phyloP scores from a whole-genome alignment of 2,113 vertebrate genomes.

The Melospiza georgiana region DNA sequence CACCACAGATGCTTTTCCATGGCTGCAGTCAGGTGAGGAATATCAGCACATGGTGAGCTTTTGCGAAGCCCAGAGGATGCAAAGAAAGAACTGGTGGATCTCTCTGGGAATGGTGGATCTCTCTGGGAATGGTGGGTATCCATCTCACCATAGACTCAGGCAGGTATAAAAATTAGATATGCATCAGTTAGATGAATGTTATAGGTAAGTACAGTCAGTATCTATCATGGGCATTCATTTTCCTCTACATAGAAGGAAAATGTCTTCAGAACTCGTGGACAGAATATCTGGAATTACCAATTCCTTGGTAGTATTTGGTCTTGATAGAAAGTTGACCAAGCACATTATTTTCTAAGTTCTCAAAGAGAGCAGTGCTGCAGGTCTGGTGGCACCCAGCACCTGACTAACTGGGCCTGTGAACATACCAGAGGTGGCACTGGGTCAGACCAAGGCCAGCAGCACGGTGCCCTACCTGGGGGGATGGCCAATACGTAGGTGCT shows the following conservation, averaged over 20 bases:
- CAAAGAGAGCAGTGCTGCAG: background rate
- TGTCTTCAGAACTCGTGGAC: background rate
- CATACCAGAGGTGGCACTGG: fast-evolving
- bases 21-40: background rate
- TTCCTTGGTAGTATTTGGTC: background rate
- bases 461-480: background rate
- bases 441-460: background rate
- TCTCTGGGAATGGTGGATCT: background rate
- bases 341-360: background rate
- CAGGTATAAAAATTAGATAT: background rate
- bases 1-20: background rate
- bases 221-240: background rate
- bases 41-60: background rate
- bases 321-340: background rate
- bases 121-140: background rate
- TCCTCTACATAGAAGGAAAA: background rate
- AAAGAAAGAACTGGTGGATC: background rate
- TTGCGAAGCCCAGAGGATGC: background rate
- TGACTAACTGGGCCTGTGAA: background rate
- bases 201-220: background rate
- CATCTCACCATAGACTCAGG: background rate
- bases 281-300: background rate
- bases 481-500: fast-evolving
- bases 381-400: background rate
- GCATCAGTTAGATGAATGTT: background rate